Percentiles rank a stretch among this genome's conserved stretches.
Evolutionary conservation across 2,888 invertebrate genomes (phyloP).

Genomic region (Leptopilina myrica): DNA sequence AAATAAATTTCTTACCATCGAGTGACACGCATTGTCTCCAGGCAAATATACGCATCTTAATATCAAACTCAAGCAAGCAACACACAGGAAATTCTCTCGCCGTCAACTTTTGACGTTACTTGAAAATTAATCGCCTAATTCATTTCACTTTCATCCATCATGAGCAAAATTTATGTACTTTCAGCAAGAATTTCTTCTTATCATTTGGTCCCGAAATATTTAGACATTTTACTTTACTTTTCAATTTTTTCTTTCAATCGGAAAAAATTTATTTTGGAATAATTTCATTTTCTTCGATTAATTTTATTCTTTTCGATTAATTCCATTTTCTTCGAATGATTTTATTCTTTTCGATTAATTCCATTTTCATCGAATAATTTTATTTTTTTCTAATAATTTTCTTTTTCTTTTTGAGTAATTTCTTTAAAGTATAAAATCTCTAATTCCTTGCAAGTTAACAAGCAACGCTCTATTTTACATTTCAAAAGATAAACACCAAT

Average conservation of each 20-base stretch:
- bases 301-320: too few species aligned
- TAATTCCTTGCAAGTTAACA: background rate
- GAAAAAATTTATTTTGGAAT: too few species aligned
- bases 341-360: too few species aligned
- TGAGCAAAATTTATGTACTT: too few species aligned
- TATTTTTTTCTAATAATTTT: too few species aligned
- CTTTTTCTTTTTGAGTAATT: background rate
- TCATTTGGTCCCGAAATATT: background rate
- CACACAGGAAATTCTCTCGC: background rate
- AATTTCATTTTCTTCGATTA: too few species aligned
- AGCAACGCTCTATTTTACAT: background rate
- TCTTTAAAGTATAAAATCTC: background rate
- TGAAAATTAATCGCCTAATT: background rate
- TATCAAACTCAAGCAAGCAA: background rate
- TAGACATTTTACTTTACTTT: background rate
- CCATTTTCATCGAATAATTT: background rate
- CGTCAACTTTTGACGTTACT: background rate
- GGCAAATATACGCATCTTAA: constrained; percentile 67
- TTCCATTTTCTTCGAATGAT: too few species aligned
- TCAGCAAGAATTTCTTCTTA: background rate
- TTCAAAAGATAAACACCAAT: background rate
- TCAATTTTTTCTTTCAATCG: too few species aligned
- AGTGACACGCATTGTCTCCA: constrained; percentile 73
- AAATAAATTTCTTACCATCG: constrained; percentile 65
- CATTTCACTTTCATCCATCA: background rate